Conservation (phyloP, 2,888 invertebrate genomes). For the Dryocosmus kuriphilus region DNA sequence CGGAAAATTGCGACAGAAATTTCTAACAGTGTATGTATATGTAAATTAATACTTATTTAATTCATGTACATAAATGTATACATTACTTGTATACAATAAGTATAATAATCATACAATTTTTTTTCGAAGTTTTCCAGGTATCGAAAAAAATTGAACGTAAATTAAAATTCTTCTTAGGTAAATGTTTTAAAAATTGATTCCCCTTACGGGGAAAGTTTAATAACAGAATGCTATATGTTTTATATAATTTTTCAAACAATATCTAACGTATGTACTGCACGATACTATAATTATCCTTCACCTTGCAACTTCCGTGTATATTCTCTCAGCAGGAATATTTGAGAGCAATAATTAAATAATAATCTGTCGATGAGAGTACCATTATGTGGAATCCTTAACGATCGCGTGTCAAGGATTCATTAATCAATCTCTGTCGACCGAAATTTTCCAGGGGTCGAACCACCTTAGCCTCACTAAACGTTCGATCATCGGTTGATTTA, state of each 20-base stretch:
- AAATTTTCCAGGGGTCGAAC: conserved; percentile 21
- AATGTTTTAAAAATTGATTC: neutral
- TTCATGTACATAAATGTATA: too few relatives aligned
- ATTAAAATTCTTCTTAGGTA: too few relatives aligned
- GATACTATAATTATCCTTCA: conserved; percentile 8
- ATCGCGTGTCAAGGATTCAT: conserved; percentile 30
- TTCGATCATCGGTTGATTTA: conserved; percentile 28
- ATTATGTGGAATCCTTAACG: conserved; percentile 12
- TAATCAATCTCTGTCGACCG: conserved; percentile 37
- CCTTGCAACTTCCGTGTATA: conserved; percentile 12
- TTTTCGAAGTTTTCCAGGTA: too few relatives aligned
- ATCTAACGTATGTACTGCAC: neutral
- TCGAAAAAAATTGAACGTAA: too few relatives aligned
- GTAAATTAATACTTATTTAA: too few relatives aligned
- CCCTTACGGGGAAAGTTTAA: neutral
- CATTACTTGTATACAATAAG: too few relatives aligned
- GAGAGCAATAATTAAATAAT: conserved; percentile 28
- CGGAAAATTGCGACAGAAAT: too few relatives aligned
- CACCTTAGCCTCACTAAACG: conserved; percentile 26
- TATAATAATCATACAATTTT: too few relatives aligned
- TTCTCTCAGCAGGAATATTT: conserved; percentile 3
- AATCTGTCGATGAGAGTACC: conserved; percentile 18
- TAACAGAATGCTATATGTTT: neutral
- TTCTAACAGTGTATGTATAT: too few relatives aligned
- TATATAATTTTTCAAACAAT: neutral